phyloP scores from a whole-genome alignment of 2,888 invertebrate genomes.

The Plusia festucae region DNA sequence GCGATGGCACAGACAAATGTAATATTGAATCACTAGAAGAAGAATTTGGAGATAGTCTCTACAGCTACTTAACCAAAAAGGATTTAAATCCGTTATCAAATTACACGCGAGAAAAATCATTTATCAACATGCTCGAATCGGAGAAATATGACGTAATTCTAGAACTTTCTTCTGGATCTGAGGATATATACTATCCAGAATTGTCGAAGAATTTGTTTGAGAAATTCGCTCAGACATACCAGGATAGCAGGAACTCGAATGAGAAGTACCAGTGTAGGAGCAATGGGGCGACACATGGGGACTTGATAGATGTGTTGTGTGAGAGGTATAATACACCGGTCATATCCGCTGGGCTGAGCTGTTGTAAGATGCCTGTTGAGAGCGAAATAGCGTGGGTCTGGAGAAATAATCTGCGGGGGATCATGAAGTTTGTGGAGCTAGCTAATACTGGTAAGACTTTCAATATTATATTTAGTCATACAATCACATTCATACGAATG shows the following conservation, averaged over 20 bases:
- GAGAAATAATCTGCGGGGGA: conserved; percentile 91
- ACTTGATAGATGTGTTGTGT: conserved; percentile 89
- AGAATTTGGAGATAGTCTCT: conserved; percentile 92
- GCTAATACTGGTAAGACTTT: conserved; percentile 89
- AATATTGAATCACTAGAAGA: conserved; percentile 76
- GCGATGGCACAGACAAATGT: conserved; percentile 76
- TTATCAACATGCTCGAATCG: conserved; percentile 90
- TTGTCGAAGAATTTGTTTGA: conserved; percentile 81
- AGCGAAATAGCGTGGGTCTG: conserved; percentile 92
- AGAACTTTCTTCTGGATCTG: conserved; percentile 93
- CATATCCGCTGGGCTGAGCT: conserved; percentile 93
- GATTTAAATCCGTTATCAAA: conserved; percentile 80
- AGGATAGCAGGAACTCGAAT: conserved; percentile 76
- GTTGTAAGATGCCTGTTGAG: conserved; percentile 94
- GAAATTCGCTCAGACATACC: conserved; percentile 84
- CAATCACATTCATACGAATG: too few relatives aligned
- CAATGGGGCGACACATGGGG: conserved; percentile 75
- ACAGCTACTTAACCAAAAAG: conserved; percentile 82
- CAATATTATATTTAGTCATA: too few relatives aligned
- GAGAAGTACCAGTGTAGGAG: conserved; percentile 74
- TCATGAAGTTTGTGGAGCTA: conserved; percentile 90
- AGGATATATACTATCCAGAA: conserved; percentile 89
- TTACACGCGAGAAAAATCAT: conserved; percentile 88
- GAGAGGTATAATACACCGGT: conserved; percentile 91
- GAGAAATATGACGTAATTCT: conserved; percentile 93